Evolutionary conservation across 2,888 invertebrate species (phyloP).

Genomic region (Colletes collaris): DNA sequence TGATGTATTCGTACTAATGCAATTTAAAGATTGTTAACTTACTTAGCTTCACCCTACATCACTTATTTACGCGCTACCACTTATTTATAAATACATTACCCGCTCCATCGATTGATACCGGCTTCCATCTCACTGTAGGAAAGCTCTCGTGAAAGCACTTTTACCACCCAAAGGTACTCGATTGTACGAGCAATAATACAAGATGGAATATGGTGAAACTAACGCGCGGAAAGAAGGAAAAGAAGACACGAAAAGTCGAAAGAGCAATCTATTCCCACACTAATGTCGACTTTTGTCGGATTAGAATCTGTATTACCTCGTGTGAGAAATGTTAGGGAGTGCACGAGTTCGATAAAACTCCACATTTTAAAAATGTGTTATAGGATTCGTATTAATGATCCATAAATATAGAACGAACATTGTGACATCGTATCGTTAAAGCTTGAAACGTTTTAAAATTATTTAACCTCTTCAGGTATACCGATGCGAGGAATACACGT

Average conservation of each 20-base stretch:
- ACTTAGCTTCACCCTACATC: background rate
- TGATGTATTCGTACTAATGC: background rate
- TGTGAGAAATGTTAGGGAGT: background rate
- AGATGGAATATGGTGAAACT: background rate
- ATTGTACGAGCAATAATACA: background rate
- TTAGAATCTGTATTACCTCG: background rate
- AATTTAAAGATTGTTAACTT: constrained; percentile 11
- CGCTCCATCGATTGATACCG: constrained; percentile 46
- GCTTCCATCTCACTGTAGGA: constrained; percentile 4
- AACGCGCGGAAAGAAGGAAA: background rate
- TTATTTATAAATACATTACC: constrained; percentile 52
- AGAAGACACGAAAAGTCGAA: background rate
- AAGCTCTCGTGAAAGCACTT: constrained; percentile 24
- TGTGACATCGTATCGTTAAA: constrained; percentile 38
- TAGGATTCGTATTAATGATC: background rate
- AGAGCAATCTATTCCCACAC: background rate
- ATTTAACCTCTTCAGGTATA: background rate
- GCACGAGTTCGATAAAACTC: background rate
- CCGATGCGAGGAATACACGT: no score
- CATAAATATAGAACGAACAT: background rate
- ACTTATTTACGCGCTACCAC: constrained; percentile 18
- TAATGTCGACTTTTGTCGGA: background rate
- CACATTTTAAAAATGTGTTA: background rate
- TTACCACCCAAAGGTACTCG: constrained; percentile 1
- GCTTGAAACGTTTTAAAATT: background rate